These are phyloP conservation scores for Cephus cinctus DNA, from an alignment of 1,140 invertebrate species.

Conservation along the genomic window DNA sequence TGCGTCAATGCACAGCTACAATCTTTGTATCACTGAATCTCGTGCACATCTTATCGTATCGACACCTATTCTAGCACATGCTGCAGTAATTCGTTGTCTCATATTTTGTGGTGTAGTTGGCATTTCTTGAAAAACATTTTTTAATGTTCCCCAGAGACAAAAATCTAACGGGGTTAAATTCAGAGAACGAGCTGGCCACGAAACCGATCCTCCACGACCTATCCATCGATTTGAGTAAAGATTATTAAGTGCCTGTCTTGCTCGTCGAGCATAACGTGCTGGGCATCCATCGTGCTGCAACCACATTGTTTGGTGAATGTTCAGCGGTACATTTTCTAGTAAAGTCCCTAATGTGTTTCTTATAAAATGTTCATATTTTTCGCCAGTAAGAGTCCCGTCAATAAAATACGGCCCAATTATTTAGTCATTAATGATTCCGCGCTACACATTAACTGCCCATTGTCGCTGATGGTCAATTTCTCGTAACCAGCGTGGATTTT, in stretches of 20 bases:
- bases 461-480: background rate
- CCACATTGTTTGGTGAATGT: background rate
- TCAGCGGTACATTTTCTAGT: constrained; percentile 3
- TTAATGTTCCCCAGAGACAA: background rate
- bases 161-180: background rate
- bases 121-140: background rate
- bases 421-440: background rate
- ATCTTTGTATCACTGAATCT: no score
- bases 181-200: background rate
- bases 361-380: background rate
- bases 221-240: background rate
- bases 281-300: no score
- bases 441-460: constrained; percentile 1
- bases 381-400: background rate
- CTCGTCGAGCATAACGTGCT: background rate
- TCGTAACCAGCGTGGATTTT: constrained; percentile 2
- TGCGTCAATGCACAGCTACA: no score
- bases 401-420: background rate
- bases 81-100: background rate
- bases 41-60: no score
- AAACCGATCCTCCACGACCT: background rate
- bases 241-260: background rate
- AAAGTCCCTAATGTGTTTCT: background rate
- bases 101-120: background rate
- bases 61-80: background rate